Base-by-base conservation (phyloP, 2,888 invertebrate species). In the Hyposoter didymator region DNA sequence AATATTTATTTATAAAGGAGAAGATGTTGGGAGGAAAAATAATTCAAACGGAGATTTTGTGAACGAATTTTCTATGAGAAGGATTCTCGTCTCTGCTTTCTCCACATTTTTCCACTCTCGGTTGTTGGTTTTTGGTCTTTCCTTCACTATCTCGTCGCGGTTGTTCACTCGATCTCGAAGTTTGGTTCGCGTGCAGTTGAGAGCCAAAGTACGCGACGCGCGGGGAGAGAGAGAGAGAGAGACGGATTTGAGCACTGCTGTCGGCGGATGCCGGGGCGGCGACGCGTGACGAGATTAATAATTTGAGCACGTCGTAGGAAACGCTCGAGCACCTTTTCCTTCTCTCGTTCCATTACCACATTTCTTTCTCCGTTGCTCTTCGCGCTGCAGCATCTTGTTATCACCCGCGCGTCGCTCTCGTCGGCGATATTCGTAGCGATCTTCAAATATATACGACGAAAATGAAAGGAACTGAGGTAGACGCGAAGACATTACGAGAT, bases 211-310 rank as follows among this genome's bases (percentile, higher is more conserved):
- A 32, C 22, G 59, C n/a, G n/a, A n/a, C n/a, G n/a, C n/a, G 28
- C n/a, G 28, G 66, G 47, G 10, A 2, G 12, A 55, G 55, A 22
- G 55, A 59, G 64, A 73, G 72, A 39, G 43, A 22, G 22, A 75
- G 49, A 78, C 22, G 76, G 80, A 75, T 82, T 79, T 39, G 82
- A 69, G 78, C 81, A 73, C 82, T 86, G 84, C 82, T 86, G 84
- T 74, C 84, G 82, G 82, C 88, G 89, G 89, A 89, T 89, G 88
- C 86, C 84, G 84, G 88, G 89, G 89, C 89, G 91, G 88, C 88
- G 90, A 90, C 89, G 90, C 90, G 89, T 90, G 90, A 90, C 91
- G 88, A 89, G 90, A 88, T 90, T 90, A 90, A 91, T 90, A 91
- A 90, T 90, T 89, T 89, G 82, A 73, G 87, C 87, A 87, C 86